These are phyloP conservation scores for Chiloscyllium plagiosum DNA, from an alignment of 2,113 vertebrate genomes.

Conservation along the genomic window DNA sequence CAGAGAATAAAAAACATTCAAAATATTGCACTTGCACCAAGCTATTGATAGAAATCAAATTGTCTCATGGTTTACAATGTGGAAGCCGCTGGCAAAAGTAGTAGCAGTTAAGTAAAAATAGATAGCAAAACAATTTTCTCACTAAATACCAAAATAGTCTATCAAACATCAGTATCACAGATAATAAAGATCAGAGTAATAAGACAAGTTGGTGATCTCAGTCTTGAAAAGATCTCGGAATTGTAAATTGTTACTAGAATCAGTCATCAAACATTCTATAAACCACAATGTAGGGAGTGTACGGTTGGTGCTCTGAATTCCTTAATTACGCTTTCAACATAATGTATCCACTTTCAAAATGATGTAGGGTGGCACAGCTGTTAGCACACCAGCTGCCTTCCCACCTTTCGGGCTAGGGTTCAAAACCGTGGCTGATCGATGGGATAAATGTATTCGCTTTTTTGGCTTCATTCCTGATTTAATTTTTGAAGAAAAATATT, in stretches of 20 bases:
- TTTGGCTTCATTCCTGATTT: neutral
- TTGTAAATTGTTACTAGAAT: neutral
- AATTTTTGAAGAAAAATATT: conserved; percentile 13
- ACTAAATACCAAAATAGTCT: neutral
- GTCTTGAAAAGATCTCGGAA: neutral
- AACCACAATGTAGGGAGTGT: neutral
- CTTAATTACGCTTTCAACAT: neutral
- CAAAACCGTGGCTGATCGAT: neutral
- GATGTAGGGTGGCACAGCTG: neutral
- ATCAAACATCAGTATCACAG: neutral
- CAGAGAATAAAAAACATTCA: neutral
- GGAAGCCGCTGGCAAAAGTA: neutral
- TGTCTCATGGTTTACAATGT: neutral
- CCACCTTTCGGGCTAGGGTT: neutral
- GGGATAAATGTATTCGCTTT: neutral
- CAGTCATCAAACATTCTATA: neutral
- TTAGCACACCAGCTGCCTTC: conserved; percentile 5
- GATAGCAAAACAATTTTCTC: neutral
- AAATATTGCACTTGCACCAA: neutral
- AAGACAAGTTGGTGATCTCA: neutral
- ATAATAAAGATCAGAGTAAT: neutral
- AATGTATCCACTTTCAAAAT: neutral
- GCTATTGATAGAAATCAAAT: neutral
- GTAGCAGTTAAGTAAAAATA: neutral
- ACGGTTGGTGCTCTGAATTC: neutral